phyloP scores from a whole-genome alignment of 2,888 invertebrate genomes.

The Stratiomys singularior region DNA sequence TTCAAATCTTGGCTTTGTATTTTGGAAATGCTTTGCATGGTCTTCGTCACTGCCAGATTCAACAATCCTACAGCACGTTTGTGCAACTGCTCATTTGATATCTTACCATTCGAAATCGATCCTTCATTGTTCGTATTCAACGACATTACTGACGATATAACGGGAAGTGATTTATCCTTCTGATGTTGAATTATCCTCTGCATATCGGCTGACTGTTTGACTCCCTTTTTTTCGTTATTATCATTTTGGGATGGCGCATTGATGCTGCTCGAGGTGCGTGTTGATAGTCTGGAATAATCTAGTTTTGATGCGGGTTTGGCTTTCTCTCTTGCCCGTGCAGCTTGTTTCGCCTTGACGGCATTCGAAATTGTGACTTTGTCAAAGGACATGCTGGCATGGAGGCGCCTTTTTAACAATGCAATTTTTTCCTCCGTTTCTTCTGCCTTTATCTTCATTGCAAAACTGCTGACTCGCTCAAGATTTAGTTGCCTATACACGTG shows the following conservation, averaged over 20 bases:
- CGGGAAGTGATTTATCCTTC: slow-evolving; percentile 2
- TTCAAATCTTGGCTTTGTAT: slow-evolving; percentile 61
- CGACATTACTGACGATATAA: slow-evolving; percentile 48
- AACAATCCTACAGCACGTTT: slow-evolving; percentile 34
- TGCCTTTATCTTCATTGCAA: not conserved
- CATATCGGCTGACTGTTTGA: too few species aligned
- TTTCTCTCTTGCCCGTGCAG: not conserved
- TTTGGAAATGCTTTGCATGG: slow-evolving; percentile 53
- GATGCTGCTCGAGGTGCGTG: too few species aligned
- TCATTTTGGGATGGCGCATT: too few species aligned
- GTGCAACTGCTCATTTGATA: slow-evolving; percentile 8
- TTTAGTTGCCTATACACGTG: not conserved
- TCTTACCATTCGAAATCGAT: not conserved
- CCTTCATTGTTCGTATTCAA: slow-evolving; percentile 12
- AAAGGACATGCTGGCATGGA: not conserved
- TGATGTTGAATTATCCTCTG: not conserved
- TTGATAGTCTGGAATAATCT: too few species aligned
- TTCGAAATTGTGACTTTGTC: not conserved
- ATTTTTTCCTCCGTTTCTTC: not conserved
- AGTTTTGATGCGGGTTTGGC: too few species aligned
- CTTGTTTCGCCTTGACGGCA: not conserved
- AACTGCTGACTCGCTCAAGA: not conserved
- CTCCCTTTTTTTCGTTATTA: too few species aligned
- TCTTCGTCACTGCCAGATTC: slow-evolving; percentile 50
- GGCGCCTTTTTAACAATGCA: not conserved